Base-by-base conservation (phyloP, 2,888 invertebrate genomes). In the Trissolcus japonicus region DNA sequence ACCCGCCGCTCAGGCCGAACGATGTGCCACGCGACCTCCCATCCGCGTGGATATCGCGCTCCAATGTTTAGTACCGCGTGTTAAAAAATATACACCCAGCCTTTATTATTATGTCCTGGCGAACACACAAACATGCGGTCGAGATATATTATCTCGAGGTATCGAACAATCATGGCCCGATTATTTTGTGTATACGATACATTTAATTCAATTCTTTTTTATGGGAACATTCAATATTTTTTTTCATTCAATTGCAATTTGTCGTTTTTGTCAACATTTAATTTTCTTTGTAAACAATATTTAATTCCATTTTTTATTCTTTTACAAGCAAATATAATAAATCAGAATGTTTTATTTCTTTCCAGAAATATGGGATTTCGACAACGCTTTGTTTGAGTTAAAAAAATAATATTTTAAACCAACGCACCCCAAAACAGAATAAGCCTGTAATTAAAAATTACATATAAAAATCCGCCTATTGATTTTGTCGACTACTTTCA, bases 1-100 rank as follows among this genome's bases (percentile, higher is more conserved):
- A 79, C 84, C 74, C 76, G 59, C 72, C 80, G 79, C 81, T 81
- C 81, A 81, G 84, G 84, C 83, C 83, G 82, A 84, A 83, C 81
- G 82, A 80, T 81, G 35, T 35, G 78, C 80, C 81, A 88, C 88
- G 88, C 85, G 88, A 84, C 88, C 82, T 79, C 84, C 86, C 86
- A 88, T 87, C 86, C 86, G 81, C 81, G 82, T 80, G 82, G 80
- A 80, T 81, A 86, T 86, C 83, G 84, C 84, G 48, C 57, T 72
- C 7, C 67, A 68, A 74, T 65, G 76, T 78, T 79, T 77, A 76
- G 75, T 71, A 71, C 74, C 67, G 69, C 55, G 67, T 59, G 62
- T 16, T 73, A 54, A 65, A 73, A 72, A 77, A 67, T 63, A 54
- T 63, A 54, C 68, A 63, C 63, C 62, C 61, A 19, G 62, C 51